These are phyloP conservation scores for Anabas testudineus DNA, from an alignment of 2,797 vertebrate genomes.

Conservation along the genomic window DNA sequence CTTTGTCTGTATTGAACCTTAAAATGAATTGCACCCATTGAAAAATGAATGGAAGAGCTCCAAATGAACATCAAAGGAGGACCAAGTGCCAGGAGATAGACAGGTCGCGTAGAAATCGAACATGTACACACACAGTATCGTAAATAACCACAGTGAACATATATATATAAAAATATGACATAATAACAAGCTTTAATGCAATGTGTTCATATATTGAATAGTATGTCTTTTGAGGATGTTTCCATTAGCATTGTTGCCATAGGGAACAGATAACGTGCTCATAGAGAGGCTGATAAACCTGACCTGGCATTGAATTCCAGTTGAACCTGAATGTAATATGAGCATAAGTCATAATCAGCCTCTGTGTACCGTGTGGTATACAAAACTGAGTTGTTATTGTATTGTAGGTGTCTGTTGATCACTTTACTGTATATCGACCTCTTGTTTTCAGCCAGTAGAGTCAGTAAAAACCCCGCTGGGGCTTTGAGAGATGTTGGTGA, in stretches of 20 bases:
- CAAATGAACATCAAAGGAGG: slow-evolving; percentile 22
- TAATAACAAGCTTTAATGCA: too few relatives aligned
- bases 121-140: background rate
- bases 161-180: background rate
- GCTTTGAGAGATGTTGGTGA: slow-evolving; percentile 49
- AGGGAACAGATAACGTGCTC: slow-evolving; percentile 31
- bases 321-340: slow-evolving; percentile 38
- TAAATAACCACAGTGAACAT: slow-evolving; percentile 18
- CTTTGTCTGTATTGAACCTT: too few relatives aligned
- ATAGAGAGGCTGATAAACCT: slow-evolving; percentile 24
- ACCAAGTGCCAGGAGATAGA: slow-evolving; percentile 2
- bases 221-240: slow-evolving; percentile 8
- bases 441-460: slow-evolving; percentile 60
- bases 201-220: slow-evolving; percentile 22
- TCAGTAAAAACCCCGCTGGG: slow-evolving; percentile 44
- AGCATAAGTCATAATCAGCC: slow-evolving; percentile 49
- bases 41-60: slow-evolving; percentile 52
- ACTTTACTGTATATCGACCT: slow-evolving; percentile 61
- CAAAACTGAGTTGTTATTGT: slow-evolving; percentile 48
- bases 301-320: slow-evolving; percentile 47
- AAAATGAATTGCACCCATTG: slow-evolving; percentile 53
- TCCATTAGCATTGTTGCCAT: slow-evolving; percentile 4
- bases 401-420: slow-evolving; percentile 43
- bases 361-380: slow-evolving; percentile 6
- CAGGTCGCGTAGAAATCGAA: slow-evolving; percentile 15